phyloP scores from a whole-genome alignment of 2,113 vertebrate species.

The Syrrhaptes paradoxus region DNA sequence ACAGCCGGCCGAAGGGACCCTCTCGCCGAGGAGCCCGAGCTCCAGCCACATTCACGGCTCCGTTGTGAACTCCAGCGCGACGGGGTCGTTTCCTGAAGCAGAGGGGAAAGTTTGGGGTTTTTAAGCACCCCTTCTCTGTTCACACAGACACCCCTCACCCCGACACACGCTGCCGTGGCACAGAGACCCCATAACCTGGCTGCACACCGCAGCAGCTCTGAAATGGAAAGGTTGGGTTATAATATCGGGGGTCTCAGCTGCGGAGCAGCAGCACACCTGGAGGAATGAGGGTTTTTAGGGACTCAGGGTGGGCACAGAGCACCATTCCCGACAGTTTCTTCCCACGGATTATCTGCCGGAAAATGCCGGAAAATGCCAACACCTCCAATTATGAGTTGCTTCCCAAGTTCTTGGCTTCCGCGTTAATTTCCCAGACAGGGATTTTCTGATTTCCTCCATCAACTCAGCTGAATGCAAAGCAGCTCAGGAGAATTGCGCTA shows the following conservation, averaged over 20 bases:
- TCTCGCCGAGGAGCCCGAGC: background rate
- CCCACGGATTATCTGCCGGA: background rate
- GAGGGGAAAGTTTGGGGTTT: background rate
- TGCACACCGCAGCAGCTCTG: background rate
- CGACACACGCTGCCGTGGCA: background rate
- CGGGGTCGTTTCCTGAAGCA: conserved; percentile 68
- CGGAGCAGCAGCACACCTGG: background rate
- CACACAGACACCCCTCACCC: background rate
- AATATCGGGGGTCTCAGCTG: background rate
- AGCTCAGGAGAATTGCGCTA: background rate
- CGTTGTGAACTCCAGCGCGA: conserved; percentile 71
- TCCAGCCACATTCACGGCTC: conserved; percentile 43
- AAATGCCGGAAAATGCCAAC: background rate
- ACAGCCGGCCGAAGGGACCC: conserved; percentile 51
- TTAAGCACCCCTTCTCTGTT: background rate
- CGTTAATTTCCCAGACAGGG: background rate
- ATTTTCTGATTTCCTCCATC: background rate
- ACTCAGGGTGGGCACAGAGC: background rate
- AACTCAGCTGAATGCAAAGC: background rate
- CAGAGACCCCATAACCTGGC: background rate
- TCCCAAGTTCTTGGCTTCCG: background rate
- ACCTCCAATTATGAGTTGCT: background rate
- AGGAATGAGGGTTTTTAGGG: background rate
- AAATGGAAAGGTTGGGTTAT: background rate
- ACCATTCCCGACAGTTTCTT: background rate